phyloP scores from a whole-genome alignment of 2,113 vertebrate genomes.

The Tylochromis polylepis region DNA sequence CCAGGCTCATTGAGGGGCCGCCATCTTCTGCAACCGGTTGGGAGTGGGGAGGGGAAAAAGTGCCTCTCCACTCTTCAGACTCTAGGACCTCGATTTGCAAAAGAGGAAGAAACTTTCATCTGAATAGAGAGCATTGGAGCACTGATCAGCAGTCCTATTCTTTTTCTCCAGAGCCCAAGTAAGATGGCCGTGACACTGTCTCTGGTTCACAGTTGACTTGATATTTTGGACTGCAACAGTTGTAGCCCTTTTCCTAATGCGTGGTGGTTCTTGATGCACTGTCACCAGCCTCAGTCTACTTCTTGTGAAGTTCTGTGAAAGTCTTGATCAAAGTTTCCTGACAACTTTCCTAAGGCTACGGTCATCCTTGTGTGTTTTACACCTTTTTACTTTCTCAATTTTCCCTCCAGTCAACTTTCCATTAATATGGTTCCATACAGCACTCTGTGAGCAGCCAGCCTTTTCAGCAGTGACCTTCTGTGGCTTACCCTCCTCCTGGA shows the following conservation, averaged over 20 bases:
- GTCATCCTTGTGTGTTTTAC: background rate
- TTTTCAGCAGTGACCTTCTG: background rate
- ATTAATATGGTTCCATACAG: background rate
- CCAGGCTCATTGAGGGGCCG: no score
- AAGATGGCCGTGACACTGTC: rapidly evolving
- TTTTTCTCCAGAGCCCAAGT: background rate
- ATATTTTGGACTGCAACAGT: background rate
- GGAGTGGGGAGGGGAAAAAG: background rate
- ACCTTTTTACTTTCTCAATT: background rate
- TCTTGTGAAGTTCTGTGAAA: background rate
- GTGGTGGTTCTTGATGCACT: background rate
- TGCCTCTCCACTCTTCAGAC: background rate
- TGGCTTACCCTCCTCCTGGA: background rate
- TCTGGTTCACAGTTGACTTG: background rate
- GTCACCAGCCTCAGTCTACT: background rate
- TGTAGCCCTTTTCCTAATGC: background rate
- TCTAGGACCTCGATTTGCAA: background rate
- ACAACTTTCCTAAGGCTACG: background rate
- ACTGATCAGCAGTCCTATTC: background rate
- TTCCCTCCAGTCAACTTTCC: background rate
- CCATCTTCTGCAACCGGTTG: background rate
- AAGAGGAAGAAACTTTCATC: background rate
- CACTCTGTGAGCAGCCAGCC: background rate
- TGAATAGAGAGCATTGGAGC: background rate
- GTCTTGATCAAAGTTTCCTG: background rate